Evolutionary conservation across 2,797 vertebrate species (phyloP), one percentile per base, ranked within the genome.

Genomic region (Loris lydekkerianus): DNA sequence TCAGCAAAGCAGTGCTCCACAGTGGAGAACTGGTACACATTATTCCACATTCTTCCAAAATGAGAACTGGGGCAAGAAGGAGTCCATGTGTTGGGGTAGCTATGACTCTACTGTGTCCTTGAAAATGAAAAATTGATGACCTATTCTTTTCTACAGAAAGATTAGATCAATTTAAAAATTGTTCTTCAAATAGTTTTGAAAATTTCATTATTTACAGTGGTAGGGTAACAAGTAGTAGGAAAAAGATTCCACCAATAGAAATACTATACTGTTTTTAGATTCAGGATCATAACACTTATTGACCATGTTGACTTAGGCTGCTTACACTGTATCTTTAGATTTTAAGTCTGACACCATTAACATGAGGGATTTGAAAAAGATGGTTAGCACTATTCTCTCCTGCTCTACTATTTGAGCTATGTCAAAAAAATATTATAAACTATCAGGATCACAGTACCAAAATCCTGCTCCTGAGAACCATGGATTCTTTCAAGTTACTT

Each of bases 141-240:
- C 63, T 83, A 27, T 23, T n/a, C 60, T 76, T 88, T 77, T 23
- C 21, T 61, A 86, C 15, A 84, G 31, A 65, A 86, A 88, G 53
- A 56, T 83, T 73, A 90, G 53, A 67, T 87, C 40, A 81, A 84
- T 83, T 94, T 63, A 86, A 65, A 87, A 95, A 72, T 21, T 84
- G 23, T 83, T 96, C 29, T 88, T 81, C 60, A 70, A 92, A 81
- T 34, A 43, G 40, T 40, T 93, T 93, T 81, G 56, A 90, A 87
- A 93, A 93, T 85, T 85, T 77, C 53, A 87, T 93, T 76, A 92
- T 86, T 75, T 85, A 90, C 4, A 77, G 63, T 31, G 75, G 53
- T 23, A 76, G 46, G 5, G 20, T 27, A 83, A 96, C 29, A 94
- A 29, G 34, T 3, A 86, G 13, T 81, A 81, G 60, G 56, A 63